phyloP scores from a whole-genome alignment of 2,888 invertebrate genomes.

The Aphrophora alni region DNA sequence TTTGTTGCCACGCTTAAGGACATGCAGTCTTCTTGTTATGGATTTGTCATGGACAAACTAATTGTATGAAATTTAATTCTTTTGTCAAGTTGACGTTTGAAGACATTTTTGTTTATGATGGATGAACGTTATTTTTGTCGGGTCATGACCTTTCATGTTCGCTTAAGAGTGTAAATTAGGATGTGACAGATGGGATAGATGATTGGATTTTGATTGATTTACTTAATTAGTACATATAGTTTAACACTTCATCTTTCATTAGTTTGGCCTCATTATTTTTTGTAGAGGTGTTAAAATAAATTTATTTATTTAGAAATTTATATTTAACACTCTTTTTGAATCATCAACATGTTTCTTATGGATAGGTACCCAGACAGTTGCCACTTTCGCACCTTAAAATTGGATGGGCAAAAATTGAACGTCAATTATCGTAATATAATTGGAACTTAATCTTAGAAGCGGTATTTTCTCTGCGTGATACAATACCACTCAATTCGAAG shows the following conservation, averaged over 20 bases:
- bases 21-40: too few species aligned
- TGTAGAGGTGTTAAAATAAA: background rate
- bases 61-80: too few species aligned
- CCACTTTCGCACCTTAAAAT: too few species aligned
- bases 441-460: too few species aligned
- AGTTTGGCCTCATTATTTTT: background rate
- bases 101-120: background rate
- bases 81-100: background rate
- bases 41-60: too few species aligned
- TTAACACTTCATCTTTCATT: background rate
- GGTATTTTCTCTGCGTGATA: too few species aligned
- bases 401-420: too few species aligned
- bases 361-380: too few species aligned
- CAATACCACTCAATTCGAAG: too few species aligned
- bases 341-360: too few species aligned
- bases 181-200: background rate
- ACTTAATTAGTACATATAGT: background rate
- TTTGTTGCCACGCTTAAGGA: background rate
- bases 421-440: too few species aligned
- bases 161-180: background rate
- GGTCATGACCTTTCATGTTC: background rate
- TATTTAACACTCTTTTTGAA: too few species aligned
- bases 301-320: background rate
- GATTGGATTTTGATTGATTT: background rate
- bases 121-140: background rate